Conservation (phyloP, 1,140 invertebrate species). For the Globodera rostochiensis region DNA sequence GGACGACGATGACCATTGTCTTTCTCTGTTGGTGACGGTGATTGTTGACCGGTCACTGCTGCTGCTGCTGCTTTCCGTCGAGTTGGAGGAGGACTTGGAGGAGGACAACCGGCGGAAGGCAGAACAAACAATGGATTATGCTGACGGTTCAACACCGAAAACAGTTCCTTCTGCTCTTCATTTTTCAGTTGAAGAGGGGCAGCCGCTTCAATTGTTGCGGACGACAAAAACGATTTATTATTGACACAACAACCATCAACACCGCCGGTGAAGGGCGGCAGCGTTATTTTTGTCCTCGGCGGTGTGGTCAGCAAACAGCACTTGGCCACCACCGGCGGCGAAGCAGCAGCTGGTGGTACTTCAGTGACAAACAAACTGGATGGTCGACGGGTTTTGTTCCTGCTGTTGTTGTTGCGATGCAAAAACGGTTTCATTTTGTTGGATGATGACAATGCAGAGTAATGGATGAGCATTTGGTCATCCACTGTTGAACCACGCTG, state of each 20-base stretch:
- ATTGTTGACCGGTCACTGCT: no score
- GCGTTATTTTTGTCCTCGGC: conserved; percentile 7
- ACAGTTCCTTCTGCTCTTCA: no score
- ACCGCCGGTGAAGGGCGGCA: neutral
- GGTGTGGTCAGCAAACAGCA: conserved; percentile 6
- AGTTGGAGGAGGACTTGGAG: neutral
- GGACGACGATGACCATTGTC: neutral
- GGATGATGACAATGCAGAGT: neutral
- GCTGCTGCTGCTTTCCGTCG: neutral
- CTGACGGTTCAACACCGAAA: neutral
- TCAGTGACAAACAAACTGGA: neutral
- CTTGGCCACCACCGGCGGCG: neutral
- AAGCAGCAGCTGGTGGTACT: neutral
- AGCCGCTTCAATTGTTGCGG: no score
- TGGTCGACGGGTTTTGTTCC: neutral
- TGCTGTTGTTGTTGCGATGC: neutral
- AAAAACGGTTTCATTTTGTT: no score
- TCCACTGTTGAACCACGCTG: neutral
- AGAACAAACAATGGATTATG: neutral
- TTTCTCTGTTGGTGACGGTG: no score
- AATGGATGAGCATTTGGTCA: neutral
- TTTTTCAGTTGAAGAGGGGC: no score
- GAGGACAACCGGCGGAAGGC: neutral
- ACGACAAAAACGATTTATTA: no score
- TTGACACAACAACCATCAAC: no score